Base-by-base conservation (phyloP, 2,113 vertebrate genomes). In the Mungos mungo region DNA sequence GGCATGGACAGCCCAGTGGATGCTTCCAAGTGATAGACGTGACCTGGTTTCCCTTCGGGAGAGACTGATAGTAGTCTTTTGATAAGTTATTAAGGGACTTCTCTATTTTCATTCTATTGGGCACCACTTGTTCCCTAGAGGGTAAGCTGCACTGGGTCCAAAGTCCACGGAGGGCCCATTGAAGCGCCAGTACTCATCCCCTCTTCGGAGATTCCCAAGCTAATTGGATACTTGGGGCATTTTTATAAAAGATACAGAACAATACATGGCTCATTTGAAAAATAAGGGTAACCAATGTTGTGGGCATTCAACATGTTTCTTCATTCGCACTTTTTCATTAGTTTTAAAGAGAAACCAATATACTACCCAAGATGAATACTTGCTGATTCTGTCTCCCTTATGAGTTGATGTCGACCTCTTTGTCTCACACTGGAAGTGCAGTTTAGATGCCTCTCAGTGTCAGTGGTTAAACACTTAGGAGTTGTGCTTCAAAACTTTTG, bases 401-500 rank as follows among this genome's bases (percentile, higher is more conserved):
- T 54, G 45, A 90, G 80, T 90, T 50, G 45, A 31, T 35, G 13
- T 96, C 68, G 71, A 21, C n/a, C 90, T 95, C 38, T 35, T 96
- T 68, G 29, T 41, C 82, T 76, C 66, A 66, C 33, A 54, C 15
- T 71, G 7, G 35, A 94, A 72, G 33, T 41, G 2, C 81, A 88
- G 33, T 88, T 65, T 68, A n/a, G 19, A 16, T 93, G 29, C 29
- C 38, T 82, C n/a, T 31, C 16, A 7, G 5, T 50, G 60, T 54
- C 83, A 41, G 63, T 33, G 82, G 4, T 88, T 71, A 91, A 89
- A 68, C 88, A 71, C n/a, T 31, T 31, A 35, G 89, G 50, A 14
- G 21, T 71, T 74, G 8, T 25, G 18, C 54, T 97, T 97, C 71
- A 83, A 94, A 95, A 76, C 38, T 15, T 89, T 96, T 80, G 54